Evolutionary conservation across 2,888 invertebrate species (phyloP).

Genomic region (Ornithoptera alexandrae): DNA sequence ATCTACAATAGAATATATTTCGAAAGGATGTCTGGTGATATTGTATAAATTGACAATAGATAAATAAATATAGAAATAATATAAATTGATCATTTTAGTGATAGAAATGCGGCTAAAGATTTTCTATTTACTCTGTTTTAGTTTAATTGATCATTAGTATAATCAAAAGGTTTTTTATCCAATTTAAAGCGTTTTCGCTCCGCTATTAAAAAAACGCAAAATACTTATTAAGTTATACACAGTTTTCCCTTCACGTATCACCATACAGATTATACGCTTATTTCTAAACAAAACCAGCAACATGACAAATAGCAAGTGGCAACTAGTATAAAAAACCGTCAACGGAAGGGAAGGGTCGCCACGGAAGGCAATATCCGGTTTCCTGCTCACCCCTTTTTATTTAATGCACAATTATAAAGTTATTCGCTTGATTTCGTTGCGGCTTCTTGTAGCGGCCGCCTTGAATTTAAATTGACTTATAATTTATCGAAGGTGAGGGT

Average conservation of each 20-base stretch:
- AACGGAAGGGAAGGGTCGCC: slow-evolving; percentile 61
- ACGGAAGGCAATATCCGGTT: slow-evolving; percentile 76
- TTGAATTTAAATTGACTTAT: slow-evolving; percentile 62
- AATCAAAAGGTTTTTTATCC: no score
- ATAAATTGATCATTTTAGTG: no score
- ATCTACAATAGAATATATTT: no score
- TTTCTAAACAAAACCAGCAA: slow-evolving; percentile 25
- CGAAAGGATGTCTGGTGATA: no score
- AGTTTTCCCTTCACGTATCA: neutral
- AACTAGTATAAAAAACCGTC: slow-evolving; percentile 35
- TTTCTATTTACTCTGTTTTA: no score
- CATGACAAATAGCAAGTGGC: slow-evolving; percentile 4
- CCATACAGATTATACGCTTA: neutral
- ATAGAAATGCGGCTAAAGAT: no score
- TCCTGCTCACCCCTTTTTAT: slow-evolving; percentile 71
- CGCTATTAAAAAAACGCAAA: no score
- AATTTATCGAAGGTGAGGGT: slow-evolving; percentile 32
- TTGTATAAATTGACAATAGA: no score
- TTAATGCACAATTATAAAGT: slow-evolving; percentile 69
- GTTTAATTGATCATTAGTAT: no score
- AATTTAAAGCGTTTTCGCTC: no score
- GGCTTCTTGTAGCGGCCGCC: slow-evolving; percentile 37
- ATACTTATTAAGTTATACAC: no score
- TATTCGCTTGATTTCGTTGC: slow-evolving; percentile 70
- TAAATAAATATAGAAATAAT: no score